A percentile compares a stretch with the other conserved stretches of the same genome.
Evolutionary conservation across 2,113 vertebrate species (phyloP).

Genomic region (Climacteris rufus): DNA sequence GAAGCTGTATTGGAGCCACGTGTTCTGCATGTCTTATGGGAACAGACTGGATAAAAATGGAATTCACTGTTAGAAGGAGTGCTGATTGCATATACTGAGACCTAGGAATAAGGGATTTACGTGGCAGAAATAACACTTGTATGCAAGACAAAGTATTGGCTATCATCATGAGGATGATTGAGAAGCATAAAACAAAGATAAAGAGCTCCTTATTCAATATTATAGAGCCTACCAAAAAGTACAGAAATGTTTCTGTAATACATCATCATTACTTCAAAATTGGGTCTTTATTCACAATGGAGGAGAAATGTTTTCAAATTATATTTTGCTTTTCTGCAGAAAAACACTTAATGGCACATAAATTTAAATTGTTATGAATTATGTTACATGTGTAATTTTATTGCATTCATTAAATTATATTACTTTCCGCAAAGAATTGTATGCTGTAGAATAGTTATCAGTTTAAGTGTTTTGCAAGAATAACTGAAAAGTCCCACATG

Average conservation of each 20-base stretch:
- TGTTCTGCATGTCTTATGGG: not conserved
- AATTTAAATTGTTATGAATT: not conserved
- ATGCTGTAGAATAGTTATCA: not conserved
- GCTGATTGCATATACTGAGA: not conserved
- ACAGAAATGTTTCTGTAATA: not conserved
- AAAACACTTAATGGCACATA: not conserved
- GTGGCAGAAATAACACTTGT: not conserved
- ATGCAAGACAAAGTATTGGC: not conserved
- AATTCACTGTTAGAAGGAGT: not conserved
- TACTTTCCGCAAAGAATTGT: not conserved
- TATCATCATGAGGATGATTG: not conserved
- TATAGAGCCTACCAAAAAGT: not conserved
- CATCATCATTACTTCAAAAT: not conserved
- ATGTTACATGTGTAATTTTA: not conserved
- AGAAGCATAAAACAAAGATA: not conserved
- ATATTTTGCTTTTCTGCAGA: not conserved
- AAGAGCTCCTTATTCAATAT: not conserved
- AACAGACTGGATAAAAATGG: not conserved
- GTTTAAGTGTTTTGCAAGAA: constrained; percentile 10
- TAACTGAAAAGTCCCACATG: not conserved
- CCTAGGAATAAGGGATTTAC: not conserved
- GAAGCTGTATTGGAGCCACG: not conserved
- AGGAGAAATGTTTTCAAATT: constrained; percentile 22
- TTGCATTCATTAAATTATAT: not conserved
- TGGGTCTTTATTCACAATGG: not conserved